These are phyloP conservation scores for Diloba caeruleocephala DNA, from an alignment of 2,888 invertebrate genomes.

Conservation along the genomic window DNA sequence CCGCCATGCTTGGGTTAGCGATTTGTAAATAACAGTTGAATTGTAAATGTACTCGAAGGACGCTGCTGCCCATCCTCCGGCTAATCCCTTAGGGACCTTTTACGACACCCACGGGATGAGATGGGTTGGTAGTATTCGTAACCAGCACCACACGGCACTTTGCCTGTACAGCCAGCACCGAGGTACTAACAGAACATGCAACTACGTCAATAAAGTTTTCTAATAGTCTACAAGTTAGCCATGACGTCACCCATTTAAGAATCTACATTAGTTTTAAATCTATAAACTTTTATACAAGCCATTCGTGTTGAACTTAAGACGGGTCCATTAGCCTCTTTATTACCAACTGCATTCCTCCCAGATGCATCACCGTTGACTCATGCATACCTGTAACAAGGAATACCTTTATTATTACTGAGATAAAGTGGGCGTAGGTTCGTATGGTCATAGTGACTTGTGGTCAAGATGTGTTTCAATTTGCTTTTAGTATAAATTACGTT, in stretches of 20 bases:
- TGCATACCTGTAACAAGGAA: conserved; percentile 84
- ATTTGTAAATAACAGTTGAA: no score
- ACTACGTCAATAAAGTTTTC: background rate
- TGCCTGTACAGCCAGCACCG: no score
- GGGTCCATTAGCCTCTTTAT: conserved; percentile 58
- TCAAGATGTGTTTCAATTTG: background rate
- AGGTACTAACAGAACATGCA: no score
- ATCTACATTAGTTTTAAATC: conserved; percentile 31
- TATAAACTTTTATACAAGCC: conserved; percentile 34
- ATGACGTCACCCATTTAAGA: conserved; percentile 40
- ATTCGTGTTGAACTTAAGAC: conserved; percentile 53
- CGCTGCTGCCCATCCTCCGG: no score
- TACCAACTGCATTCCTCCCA: conserved; percentile 70
- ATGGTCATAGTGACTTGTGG: background rate
- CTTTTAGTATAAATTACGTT: no score
- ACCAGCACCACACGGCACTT: no score
- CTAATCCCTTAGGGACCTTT: no score
- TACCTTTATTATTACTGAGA: conserved; percentile 57
- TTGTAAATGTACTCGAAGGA: no score
- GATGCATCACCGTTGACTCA: conserved; percentile 78
- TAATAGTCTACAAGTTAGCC: background rate
- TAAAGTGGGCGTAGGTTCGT: conserved; percentile 28
- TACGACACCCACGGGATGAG: no score
- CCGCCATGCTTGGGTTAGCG: no score
- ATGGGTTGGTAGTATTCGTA: no score